Conservation (phyloP, 2,113 vertebrate species). For the Tonatia bakeri region DNA sequence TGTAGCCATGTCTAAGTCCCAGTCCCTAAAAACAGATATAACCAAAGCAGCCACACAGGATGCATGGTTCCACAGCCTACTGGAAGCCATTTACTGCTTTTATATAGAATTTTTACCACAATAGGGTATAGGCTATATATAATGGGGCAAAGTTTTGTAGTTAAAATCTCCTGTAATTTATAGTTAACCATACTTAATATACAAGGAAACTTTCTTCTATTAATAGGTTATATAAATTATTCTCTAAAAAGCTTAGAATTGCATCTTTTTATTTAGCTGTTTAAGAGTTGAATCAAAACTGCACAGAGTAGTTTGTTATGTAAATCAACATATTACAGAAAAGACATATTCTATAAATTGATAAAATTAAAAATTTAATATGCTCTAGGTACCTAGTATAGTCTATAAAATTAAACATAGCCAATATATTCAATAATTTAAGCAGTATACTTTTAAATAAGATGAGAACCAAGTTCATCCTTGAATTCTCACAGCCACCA, state of each 20-base stretch:
- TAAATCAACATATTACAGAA: background rate
- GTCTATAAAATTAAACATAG: background rate
- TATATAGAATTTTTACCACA: background rate
- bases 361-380: background rate
- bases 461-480: background rate
- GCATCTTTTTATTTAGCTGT: background rate
- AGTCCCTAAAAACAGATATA: background rate
- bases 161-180: background rate
- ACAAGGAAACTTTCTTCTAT: background rate
- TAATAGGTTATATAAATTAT: background rate
- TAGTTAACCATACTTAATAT: background rate
- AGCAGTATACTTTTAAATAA: background rate
- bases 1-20: background rate
- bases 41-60: background rate
- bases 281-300: constrained; percentile 20
- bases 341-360: background rate
- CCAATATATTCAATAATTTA: background rate
- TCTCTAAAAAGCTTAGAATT: background rate
- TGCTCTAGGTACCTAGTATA: background rate
- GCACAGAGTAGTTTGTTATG: background rate
- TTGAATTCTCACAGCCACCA: background rate
- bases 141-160: background rate
- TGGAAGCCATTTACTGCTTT: background rate
- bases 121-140: background rate
- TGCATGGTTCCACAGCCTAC: background rate